Percentiles rank a stretch among this genome's conserved stretches.
phyloP scores from a whole-genome alignment of 92 coral and sea anemone species.

The Umimayanthus chanpuru region DNA sequence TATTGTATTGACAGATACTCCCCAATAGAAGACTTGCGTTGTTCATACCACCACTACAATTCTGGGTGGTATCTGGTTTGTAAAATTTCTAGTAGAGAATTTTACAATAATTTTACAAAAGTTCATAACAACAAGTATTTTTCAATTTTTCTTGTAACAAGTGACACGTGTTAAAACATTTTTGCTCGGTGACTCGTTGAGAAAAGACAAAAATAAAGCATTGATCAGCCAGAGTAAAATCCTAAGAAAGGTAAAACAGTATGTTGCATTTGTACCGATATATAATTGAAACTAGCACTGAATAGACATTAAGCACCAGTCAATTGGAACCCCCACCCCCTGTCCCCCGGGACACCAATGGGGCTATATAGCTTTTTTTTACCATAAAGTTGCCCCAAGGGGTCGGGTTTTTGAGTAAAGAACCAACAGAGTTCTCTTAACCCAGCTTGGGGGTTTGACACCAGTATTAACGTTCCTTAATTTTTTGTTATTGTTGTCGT shows the following conservation, averaged over 20 bases:
- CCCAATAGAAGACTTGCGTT: not conserved
- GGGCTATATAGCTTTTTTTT: not conserved
- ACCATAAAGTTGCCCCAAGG: not conserved
- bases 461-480: not conserved
- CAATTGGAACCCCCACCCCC: not conserved
- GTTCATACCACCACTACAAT: not conserved
- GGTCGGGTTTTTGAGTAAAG: not conserved
- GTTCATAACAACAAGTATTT: slow-evolving; percentile 10
- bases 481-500: not conserved
- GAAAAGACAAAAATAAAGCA: slow-evolving; percentile 1
- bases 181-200: not conserved
- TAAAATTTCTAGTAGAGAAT: slow-evolving; percentile 17
- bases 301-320: not conserved
- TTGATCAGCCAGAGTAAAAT: not conserved
- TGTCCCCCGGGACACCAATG: not conserved
- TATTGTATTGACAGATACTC: slow-evolving; percentile 11
- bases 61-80: not conserved
- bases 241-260: not conserved
- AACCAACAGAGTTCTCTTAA: not conserved
- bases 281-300: not conserved
- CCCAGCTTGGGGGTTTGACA: not conserved
- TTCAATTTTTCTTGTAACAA: not conserved
- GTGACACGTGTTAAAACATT: slow-evolving; percentile 2
- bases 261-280: not conserved
- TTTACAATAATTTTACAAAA: slow-evolving; percentile 28